Evolutionary conservation across 1,140 invertebrate species (phyloP).

Genomic region (Anastrepha ludens): DNA sequence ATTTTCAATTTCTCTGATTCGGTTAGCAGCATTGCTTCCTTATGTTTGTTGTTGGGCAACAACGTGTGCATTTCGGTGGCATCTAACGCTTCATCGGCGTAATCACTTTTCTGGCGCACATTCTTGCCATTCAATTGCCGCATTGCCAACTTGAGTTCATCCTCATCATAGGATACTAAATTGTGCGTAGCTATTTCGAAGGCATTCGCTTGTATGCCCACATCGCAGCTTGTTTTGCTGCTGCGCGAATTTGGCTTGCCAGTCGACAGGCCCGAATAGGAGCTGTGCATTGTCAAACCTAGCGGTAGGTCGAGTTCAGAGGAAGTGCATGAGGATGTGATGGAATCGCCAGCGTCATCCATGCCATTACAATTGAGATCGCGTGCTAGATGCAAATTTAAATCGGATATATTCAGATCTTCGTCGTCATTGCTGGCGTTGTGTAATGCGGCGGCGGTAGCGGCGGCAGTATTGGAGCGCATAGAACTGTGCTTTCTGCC

Average conservation of each 20-base stretch:
- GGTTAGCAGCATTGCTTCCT: constrained; percentile 68
- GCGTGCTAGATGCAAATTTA: constrained; percentile 62
- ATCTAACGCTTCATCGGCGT: constrained; percentile 59
- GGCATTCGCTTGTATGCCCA: constrained; percentile 78
- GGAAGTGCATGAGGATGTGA: constrained; percentile 64
- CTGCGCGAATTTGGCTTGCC: constrained; percentile 76
- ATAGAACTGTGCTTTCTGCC: not conserved
- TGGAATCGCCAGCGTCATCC: constrained; percentile 54
- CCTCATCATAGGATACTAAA: constrained; percentile 67
- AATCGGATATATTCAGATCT: constrained; percentile 60
- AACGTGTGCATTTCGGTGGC: constrained; percentile 67
- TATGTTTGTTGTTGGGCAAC: constrained; percentile 59
- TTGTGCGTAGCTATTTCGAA: constrained; percentile 79
- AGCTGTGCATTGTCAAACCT: constrained; percentile 73
- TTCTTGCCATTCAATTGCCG: constrained; percentile 68
- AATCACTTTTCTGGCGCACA: constrained; percentile 61
- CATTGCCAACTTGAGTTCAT: constrained; percentile 69
- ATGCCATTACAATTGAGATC: constrained; percentile 57
- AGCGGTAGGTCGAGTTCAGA: constrained; percentile 63
- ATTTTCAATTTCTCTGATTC: constrained; percentile 75
- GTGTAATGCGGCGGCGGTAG: not conserved
- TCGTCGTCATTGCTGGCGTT: constrained; percentile 40
- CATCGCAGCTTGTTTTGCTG: constrained; percentile 75
- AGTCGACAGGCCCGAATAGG: constrained; percentile 74
- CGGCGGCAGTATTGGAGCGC: not conserved